A percentile compares a stretch with the other conserved stretches of the same genome.
Conservation (phyloP, 2,888 invertebrate genomes). For the Sinhomidia bicolor region DNA sequence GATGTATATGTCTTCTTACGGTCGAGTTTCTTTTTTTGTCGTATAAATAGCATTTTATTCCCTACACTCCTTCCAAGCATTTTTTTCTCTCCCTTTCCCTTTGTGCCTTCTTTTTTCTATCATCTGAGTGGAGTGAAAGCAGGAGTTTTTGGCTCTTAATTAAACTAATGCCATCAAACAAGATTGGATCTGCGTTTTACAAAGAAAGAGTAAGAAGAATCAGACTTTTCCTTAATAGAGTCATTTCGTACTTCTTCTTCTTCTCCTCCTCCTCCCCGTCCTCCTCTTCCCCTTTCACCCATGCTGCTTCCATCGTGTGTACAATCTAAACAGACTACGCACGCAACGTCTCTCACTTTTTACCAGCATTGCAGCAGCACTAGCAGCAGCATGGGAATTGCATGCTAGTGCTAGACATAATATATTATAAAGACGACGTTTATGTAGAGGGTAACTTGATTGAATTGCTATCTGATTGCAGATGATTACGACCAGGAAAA, state of each 20-base stretch:
- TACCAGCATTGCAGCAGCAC: background rate
- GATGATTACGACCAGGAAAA: conserved; percentile 59
- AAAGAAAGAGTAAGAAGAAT: conserved; percentile 67
- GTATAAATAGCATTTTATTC: background rate
- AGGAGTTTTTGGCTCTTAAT: conserved; percentile 71
- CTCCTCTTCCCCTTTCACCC: background rate
- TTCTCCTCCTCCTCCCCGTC: conserved; percentile 1
- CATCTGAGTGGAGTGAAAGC: conserved; percentile 49
- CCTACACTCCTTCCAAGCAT: background rate
- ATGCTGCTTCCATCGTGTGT: background rate
- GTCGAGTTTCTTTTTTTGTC: background rate
- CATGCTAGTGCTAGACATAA: conserved; percentile 19
- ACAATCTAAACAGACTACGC: background rate
- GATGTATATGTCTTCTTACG: background rate
- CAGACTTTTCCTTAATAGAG: conserved; percentile 64
- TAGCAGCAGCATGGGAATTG: background rate
- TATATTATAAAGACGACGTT: conserved; percentile 36
- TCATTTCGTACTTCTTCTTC: conserved; percentile 34
- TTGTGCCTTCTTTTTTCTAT: background rate
- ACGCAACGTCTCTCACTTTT: no score
- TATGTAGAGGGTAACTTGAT: conserved; percentile 58
- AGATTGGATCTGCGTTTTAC: conserved; percentile 72
- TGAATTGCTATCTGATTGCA: conserved; percentile 73
- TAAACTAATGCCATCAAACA: conserved; percentile 74
- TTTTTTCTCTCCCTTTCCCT: conserved; percentile 1